Evolutionary conservation across 2,888 invertebrate species (phyloP).

Genomic region (Pharmacophagus antenor): DNA sequence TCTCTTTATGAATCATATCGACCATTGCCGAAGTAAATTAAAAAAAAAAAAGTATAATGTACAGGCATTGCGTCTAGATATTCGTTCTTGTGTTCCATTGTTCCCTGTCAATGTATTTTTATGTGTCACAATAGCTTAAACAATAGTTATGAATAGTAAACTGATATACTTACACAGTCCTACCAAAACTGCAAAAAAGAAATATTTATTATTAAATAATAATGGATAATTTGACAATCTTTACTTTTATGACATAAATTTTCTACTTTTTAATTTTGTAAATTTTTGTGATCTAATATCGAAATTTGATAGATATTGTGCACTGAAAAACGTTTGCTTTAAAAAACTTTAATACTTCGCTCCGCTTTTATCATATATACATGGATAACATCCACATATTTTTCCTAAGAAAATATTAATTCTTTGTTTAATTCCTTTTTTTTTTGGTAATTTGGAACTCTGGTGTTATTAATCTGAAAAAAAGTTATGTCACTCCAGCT

Average conservation of each 20-base stretch:
- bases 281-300: neutral
- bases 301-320: neutral
- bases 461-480: too few species aligned
- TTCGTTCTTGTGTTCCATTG: neutral
- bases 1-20: too few species aligned
- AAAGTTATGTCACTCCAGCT: too few species aligned
- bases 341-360: neutral
- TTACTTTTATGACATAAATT: neutral
- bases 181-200: constrained; percentile 41
- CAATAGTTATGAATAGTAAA: neutral
- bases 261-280: neutral
- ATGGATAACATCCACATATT: too few species aligned
- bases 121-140: neutral
- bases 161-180: constrained; percentile 39
- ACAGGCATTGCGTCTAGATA: too few species aligned
- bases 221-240: neutral
- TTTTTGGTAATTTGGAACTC: too few species aligned
- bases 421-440: too few species aligned
- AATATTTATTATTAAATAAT: neutral
- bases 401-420: neutral
- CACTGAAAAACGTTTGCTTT: neutral
- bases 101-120: neutral
- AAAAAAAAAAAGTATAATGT: too few species aligned
- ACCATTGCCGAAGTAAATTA: too few species aligned
- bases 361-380: neutral